phyloP scores from a whole-genome alignment of 2,888 invertebrate species.

The Deilephila porcellus region DNA sequence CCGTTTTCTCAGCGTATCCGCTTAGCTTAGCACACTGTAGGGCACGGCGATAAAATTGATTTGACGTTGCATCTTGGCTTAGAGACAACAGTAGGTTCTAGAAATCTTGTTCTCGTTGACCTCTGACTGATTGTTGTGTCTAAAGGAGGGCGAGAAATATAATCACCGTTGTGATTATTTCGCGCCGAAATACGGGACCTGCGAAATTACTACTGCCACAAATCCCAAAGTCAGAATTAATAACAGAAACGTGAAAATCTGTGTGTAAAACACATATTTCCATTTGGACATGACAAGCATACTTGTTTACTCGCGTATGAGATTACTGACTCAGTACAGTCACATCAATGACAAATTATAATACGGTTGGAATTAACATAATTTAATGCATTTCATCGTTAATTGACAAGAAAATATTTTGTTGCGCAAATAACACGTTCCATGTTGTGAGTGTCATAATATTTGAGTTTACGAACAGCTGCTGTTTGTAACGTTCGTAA shows the following conservation, averaged over 20 bases:
- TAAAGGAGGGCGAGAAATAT: conserved; percentile 30
- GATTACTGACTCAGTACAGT: conserved; percentile 11
- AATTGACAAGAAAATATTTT: conserved; percentile 18
- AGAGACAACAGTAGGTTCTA: conserved; percentile 42
- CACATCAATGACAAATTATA: conserved; percentile 3
- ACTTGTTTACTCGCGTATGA: background rate
- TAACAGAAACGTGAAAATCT: background rate
- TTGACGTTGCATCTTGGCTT: conserved; percentile 42
- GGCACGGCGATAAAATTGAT: conserved; percentile 55
- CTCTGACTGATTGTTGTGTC: conserved; percentile 43
- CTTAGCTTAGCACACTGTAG: conserved; percentile 46
- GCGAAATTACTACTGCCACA: background rate
- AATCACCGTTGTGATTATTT: background rate
- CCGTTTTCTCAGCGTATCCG: conserved; percentile 60
- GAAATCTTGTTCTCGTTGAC: conserved; percentile 45
- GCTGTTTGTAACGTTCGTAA: conserved; percentile 18
- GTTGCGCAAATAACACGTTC: conserved; percentile 9
- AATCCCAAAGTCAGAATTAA: background rate
- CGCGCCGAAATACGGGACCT: background rate
- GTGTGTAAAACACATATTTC: background rate
- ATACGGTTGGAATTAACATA: conserved; percentile 2
- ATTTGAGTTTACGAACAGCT: conserved; percentile 16
- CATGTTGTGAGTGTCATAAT: conserved; percentile 13
- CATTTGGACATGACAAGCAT: background rate
- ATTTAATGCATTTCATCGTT: conserved; percentile 10